phyloP scores from a whole-genome alignment of 2,797 vertebrate genomes.

The Platalea minor region DNA sequence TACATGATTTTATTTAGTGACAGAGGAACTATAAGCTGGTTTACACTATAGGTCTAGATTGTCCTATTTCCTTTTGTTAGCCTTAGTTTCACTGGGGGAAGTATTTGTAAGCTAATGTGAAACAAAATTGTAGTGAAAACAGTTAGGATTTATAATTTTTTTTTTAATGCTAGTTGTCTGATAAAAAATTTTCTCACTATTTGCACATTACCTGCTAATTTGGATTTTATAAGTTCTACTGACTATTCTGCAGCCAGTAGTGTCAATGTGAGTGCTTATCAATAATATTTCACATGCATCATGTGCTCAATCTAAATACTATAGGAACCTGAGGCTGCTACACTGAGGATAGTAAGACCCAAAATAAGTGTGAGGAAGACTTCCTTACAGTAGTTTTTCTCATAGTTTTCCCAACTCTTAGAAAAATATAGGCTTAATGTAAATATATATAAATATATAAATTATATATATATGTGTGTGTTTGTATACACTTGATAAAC shows the following conservation, averaged over 20 bases:
- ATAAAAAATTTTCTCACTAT: not conserved
- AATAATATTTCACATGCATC: not conserved
- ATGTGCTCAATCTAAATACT: not conserved
- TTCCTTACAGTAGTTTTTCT: not conserved
- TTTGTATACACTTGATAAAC: not conserved
- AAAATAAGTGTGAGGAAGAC: not conserved
- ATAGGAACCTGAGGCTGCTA: not conserved
- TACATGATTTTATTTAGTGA: not conserved
- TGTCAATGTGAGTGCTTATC: not conserved
- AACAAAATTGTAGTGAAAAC: not conserved
- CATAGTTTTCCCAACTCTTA: not conserved
- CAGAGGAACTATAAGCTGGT: not conserved
- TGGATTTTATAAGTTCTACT: not conserved
- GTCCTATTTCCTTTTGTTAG: not conserved
- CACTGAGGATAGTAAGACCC: not conserved
- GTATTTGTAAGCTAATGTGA: not conserved
- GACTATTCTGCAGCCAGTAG: not conserved
- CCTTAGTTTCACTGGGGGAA: not conserved
- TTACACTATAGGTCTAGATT: not conserved
- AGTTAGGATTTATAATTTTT: not conserved
- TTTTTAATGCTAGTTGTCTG: not conserved
- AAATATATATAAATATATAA: not conserved
- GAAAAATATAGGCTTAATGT: not conserved
- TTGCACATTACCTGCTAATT: not conserved
- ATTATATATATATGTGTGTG: not conserved